phyloP scores from a whole-genome alignment of 2,113 vertebrate species.

The Apeltes quadracus region DNA sequence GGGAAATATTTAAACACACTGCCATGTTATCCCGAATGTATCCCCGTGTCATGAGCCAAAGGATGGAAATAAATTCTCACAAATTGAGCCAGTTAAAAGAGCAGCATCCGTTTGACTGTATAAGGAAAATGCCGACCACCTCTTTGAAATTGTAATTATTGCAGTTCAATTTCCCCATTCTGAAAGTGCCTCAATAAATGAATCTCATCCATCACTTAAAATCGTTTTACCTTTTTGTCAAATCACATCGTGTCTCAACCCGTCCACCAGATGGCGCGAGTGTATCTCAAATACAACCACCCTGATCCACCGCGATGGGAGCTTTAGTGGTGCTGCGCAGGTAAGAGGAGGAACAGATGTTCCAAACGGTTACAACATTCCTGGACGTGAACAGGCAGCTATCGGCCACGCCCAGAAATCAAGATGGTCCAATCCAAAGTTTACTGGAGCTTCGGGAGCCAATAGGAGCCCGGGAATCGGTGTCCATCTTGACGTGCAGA shows the following conservation, averaged over 20 bases:
- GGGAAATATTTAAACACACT: not conserved
- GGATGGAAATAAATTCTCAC: not conserved
- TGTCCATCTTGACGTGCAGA: conserved; percentile 43
- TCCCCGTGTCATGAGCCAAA: not conserved
- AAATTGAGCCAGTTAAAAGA: not conserved
- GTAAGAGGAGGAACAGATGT: not conserved
- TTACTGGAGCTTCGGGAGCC: conserved; percentile 41
- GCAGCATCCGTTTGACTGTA: not conserved
- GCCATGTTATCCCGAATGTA: not conserved
- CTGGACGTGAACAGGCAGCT: not conserved
- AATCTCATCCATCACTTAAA: no score
- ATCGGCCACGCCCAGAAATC: not conserved
- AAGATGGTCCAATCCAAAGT: conserved; percentile 51
- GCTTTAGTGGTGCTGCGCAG: not conserved
- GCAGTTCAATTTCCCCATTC: no score
- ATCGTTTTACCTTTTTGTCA: not conserved
- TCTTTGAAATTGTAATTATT: not conserved
- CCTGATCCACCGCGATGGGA: not conserved
- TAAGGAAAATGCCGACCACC: not conserved
- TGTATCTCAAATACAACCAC: not conserved
- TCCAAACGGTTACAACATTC: not conserved
- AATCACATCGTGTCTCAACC: not conserved
- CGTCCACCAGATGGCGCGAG: conserved; percentile 49
- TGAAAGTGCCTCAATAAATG: no score
- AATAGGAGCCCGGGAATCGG: conserved; percentile 51